Percentiles rank a stretch among this genome's conserved stretches.
These are phyloP conservation scores for Drosophila bipectinata DNA, from an alignment of 1,140 invertebrate species.

Conservation along the genomic window DNA sequence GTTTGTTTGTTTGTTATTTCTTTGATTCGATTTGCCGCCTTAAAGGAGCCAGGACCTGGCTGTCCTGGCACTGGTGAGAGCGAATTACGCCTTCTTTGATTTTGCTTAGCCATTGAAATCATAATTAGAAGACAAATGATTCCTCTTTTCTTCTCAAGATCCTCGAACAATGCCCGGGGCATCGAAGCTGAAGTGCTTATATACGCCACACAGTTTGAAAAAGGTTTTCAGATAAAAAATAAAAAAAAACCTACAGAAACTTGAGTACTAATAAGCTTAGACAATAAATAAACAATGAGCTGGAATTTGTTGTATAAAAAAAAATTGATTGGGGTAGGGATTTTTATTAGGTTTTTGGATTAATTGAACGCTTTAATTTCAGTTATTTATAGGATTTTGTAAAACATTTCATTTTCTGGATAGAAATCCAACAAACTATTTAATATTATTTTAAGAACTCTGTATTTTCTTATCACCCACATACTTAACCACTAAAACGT, in stretches of 20 bases:
- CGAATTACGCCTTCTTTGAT: constrained; percentile 81
- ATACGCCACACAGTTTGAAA: constrained; percentile 39
- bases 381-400: too few relatives aligned
- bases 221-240: constrained; percentile 29
- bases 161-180: constrained; percentile 44
- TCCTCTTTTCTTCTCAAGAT: constrained; percentile 31
- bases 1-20: constrained; percentile 75
- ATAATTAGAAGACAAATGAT: constrained; percentile 77
- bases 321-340: background rate
- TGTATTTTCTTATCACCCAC: background rate
- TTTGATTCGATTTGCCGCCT: constrained; percentile 81
- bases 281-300: constrained; percentile 6
- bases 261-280: constrained; percentile 64
- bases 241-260: constrained; percentile 15
- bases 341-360: background rate
- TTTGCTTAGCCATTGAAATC: constrained; percentile 68
- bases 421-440: background rate
- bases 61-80: constrained; percentile 58
- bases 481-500: background rate
- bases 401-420: too few relatives aligned
- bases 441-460: background rate
- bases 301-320: background rate
- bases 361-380: background rate
- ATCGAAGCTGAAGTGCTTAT: constrained; percentile 55
- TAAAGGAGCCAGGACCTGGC: constrained; percentile 28